Percentiles rank a stretch among this genome's conserved stretches.
These are phyloP conservation scores for Drosophila sturtevanti DNA, from an alignment of 1,140 invertebrate genomes.

Conservation along the genomic window DNA sequence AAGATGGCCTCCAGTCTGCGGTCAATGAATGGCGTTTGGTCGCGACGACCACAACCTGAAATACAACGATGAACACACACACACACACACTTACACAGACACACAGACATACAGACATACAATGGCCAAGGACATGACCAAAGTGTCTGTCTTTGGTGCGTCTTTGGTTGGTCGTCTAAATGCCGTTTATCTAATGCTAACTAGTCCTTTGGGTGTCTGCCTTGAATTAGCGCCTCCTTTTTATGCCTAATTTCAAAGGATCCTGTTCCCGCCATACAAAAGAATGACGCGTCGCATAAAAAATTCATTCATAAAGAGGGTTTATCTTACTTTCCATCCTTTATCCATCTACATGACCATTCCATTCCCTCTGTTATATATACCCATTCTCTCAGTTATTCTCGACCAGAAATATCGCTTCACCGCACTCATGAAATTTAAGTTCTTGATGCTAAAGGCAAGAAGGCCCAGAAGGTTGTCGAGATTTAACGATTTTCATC, in stretches of 20 bases:
- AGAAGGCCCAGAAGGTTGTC: neutral
- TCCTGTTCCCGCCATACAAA: constrained; percentile 25
- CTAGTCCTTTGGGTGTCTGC: constrained; percentile 62
- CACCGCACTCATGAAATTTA: constrained; percentile 3
- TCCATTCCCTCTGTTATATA: neutral
- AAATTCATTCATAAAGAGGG: constrained; percentile 75
- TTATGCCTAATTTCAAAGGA: constrained; percentile 50
- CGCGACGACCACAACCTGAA: constrained; percentile 23
- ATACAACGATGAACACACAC: constrained; percentile 18
- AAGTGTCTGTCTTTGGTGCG: constrained; percentile 39
- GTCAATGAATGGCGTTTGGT: constrained; percentile 49
- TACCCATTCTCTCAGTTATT: no score
- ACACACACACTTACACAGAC: no score
- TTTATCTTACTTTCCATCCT: constrained; percentile 36
- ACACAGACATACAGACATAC: no score
- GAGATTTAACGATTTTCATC: constrained; percentile 2
- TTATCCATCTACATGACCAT: neutral
- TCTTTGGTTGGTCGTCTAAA: constrained; percentile 50
- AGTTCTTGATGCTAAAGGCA: neutral
- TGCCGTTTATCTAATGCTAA: constrained; percentile 58
- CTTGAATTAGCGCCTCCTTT: constrained; percentile 53
- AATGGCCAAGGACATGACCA: constrained; percentile 32
- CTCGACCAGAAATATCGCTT: no score
- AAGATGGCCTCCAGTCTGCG: constrained; percentile 2
- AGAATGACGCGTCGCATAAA: constrained; percentile 58